Evolutionary conservation across 2,113 vertebrate genomes (phyloP), one percentile per base, ranked within the genome.

Genomic region (Trinectes maculatus): DNA sequence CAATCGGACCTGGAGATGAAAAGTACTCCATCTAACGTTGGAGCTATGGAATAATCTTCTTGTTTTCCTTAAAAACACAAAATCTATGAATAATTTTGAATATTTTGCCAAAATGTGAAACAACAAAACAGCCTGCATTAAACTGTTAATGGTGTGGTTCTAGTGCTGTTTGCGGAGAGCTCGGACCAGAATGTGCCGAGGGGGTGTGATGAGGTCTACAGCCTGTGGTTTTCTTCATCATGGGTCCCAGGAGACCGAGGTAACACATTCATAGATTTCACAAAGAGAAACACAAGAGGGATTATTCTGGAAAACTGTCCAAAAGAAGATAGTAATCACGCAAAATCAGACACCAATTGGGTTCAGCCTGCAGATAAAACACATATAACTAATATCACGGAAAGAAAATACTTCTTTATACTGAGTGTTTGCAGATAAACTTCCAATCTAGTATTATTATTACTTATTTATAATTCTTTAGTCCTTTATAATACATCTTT

Each of bases 11-110:
- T 1, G 2, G 54, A 33, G 18, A 39, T 26, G 54, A 56, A 39
- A 62, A 57, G 52, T 28, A 47, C 26, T 61, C 34, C 11, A 29
- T 71, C 25, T 46, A 48, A 60, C 33, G 40, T 11, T 10, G 57
- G 25, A 47, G 49, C 26, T 25, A 26, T 28, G 33, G 6, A 37
- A 68, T 5, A 21, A 29, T 33, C 5, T 60, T 46, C 28, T 36
- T 49, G 25, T 11, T 40, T 44, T 25, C 7, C 29, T 31, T 1
- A 25, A 51, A 76, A 71, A 69, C 36, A 48, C 18, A 9, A 72
- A 65, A 74, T 28, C 28, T 51, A 78, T 75, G 78, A 85, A 85
- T 82, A 79, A 72, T 47, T 79, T 79, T 74, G 31, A 74, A 74
- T 85, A 63, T 76, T 54, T 76, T 74, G 12, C 34, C 11, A 13